These are phyloP conservation scores for Copidosoma aretas DNA, from an alignment of 2,888 invertebrate species.

Conservation along the genomic window DNA sequence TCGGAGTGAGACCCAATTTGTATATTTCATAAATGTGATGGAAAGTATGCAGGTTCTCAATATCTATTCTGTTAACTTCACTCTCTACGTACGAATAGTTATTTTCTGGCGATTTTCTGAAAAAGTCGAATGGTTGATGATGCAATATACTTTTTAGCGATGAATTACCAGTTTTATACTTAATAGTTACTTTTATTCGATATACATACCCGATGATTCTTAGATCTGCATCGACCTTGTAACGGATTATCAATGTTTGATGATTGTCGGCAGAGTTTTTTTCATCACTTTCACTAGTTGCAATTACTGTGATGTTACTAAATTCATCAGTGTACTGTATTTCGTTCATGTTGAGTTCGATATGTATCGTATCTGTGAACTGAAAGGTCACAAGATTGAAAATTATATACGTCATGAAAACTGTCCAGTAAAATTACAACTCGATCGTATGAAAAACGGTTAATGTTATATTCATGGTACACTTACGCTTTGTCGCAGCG, in stretches of 20 bases:
- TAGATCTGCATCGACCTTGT: conserved; percentile 42
- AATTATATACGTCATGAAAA: not conserved
- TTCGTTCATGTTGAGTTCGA: conserved; percentile 51
- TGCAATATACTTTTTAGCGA: too few species aligned
- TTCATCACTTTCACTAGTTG: conserved; percentile 43
- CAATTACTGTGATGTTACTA: conserved; percentile 12
- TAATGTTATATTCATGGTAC: not conserved
- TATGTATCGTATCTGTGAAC: conserved; percentile 42
- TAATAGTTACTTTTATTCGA: not conserved
- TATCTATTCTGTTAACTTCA: conserved; percentile 44
- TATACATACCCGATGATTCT: conserved; percentile 48
- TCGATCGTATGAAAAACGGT: too few species aligned
- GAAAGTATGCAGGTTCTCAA: conserved; percentile 53
- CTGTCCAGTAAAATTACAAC: too few species aligned
- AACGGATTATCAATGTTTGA: conserved; percentile 28
- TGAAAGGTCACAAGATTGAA: conserved; percentile 35
- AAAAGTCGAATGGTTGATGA: too few species aligned
- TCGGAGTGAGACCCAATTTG: conserved; percentile 61
- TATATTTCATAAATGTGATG: conserved; percentile 53
- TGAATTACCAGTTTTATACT: too few species aligned
- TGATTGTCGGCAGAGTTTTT: conserved; percentile 44
- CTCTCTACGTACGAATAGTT: conserved; percentile 56
- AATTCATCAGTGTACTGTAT: conserved; percentile 14
- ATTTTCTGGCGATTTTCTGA: conserved; percentile 30
- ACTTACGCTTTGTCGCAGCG: conserved; percentile 42